Conservation (phyloP, 2,113 vertebrate genomes). For the Strix aluco region DNA sequence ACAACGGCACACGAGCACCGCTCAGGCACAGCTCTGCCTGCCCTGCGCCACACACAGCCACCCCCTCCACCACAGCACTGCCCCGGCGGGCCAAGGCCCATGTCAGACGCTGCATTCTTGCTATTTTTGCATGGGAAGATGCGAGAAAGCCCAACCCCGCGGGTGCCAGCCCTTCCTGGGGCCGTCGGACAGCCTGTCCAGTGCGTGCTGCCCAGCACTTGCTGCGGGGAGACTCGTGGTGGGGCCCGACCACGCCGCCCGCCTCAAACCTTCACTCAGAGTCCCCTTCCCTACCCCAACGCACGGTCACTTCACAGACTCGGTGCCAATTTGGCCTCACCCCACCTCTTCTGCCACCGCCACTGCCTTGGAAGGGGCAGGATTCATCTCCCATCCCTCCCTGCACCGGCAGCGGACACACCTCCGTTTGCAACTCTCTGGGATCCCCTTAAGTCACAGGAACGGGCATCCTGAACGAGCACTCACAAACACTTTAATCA, state of each 20-base stretch:
- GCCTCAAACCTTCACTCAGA: neutral
- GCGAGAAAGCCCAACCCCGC: neutral
- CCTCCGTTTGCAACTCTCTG: neutral
- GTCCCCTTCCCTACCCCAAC: neutral
- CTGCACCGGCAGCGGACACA: neutral
- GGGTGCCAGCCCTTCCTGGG: neutral
- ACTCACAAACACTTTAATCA: neutral
- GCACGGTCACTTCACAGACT: fast-evolving
- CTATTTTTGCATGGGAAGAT: neutral
- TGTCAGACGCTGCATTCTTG: no score
- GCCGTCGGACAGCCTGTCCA: neutral
- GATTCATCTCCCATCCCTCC: neutral
- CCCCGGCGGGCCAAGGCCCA: fast-evolving
- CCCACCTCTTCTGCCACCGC: neutral
- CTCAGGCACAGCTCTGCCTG: neutral
- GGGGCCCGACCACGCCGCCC: neutral
- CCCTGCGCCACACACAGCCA: neutral
- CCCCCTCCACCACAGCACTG: neutral
- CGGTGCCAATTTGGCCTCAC: fast-evolving
- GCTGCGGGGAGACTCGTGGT: neutral
- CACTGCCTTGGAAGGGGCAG: neutral
- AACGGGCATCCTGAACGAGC: fast-evolving
- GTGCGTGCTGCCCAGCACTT: fast-evolving
- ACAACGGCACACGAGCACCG: neutral
- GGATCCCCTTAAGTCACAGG: neutral